Percentiles rank a stretch among this genome's conserved stretches.
Evolutionary conservation across 2,797 vertebrate species (phyloP).

Genomic region (Setipinna tenuifilis): DNA sequence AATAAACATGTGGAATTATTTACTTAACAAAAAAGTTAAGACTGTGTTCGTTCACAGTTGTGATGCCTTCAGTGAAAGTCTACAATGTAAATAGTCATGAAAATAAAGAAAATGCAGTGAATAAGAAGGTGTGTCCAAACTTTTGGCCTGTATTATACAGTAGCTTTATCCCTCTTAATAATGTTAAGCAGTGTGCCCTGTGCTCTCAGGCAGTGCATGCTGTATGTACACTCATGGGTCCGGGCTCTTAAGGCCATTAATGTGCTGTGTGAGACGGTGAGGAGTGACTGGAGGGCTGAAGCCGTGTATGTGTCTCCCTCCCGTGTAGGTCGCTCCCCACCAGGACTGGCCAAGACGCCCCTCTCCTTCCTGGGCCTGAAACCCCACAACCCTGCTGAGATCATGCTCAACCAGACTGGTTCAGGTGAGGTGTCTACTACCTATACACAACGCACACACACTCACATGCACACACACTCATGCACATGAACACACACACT

Average conservation of each 20-base stretch:
- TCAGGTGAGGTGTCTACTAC: conserved; percentile 71
- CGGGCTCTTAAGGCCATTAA: neutral
- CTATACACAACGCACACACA: neutral
- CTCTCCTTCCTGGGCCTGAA: conserved; percentile 94
- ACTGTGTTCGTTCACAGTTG: too few relatives aligned
- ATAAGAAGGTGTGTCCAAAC: too few relatives aligned
- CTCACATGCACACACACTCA: conserved; percentile 3
- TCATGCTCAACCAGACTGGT: conserved; percentile 87
- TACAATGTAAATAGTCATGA: too few relatives aligned
- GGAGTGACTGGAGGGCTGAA: neutral
- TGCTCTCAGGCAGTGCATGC: neutral
- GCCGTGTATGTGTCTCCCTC: conserved; percentile 24
- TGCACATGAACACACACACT: neutral
- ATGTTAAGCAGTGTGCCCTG: neutral
- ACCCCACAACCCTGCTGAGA: conserved; percentile 94
- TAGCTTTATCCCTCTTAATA: neutral
- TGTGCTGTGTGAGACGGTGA: neutral
- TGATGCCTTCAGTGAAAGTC: too few relatives aligned
- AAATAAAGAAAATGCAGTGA: too few relatives aligned
- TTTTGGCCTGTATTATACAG: neutral
- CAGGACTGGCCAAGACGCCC: conserved; percentile 93
- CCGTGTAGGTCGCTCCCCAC: conserved; percentile 87
- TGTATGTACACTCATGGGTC: conserved; percentile 20
- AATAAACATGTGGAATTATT: too few relatives aligned
- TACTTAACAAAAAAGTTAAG: too few relatives aligned